These are phyloP conservation scores for Polydesmus complanatus DNA, from an alignment of 2,888 invertebrate species.

Conservation along the genomic window DNA sequence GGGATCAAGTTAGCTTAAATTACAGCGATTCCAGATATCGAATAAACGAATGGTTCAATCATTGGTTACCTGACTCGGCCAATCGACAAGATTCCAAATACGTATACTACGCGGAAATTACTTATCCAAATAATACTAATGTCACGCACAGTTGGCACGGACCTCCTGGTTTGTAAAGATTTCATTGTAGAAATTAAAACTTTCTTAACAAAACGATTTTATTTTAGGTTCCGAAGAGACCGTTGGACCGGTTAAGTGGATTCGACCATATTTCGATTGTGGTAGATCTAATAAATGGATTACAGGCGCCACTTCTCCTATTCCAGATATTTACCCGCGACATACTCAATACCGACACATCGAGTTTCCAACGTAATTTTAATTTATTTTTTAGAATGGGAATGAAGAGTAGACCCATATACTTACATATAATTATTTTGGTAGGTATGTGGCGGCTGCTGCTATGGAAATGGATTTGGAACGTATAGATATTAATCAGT, in stretches of 20 bases:
- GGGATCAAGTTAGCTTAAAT: constrained; percentile 63
- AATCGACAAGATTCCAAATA: constrained; percentile 75
- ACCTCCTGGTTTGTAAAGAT: constrained; percentile 46
- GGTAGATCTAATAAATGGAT: constrained; percentile 91
- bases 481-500: constrained; percentile 93
- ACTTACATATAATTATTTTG: constrained; percentile 16
- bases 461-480: constrained; percentile 94
- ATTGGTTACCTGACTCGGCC: constrained; percentile 80
- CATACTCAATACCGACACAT: constrained; percentile 85
- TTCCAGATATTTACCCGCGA: constrained; percentile 87
- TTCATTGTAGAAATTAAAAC: background rate
- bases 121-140: constrained; percentile 86
- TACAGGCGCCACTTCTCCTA: constrained; percentile 81
- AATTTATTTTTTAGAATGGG: background rate
- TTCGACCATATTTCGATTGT: constrained; percentile 91
- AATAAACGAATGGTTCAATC: constrained; percentile 84
- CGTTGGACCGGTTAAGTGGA: constrained; percentile 87
- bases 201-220: background rate
- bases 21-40: constrained; percentile 82
- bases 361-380: constrained; percentile 76
- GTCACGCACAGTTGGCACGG: constrained; percentile 94
- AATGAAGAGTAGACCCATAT: background rate
- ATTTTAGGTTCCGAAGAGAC: constrained; percentile 67
- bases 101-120: constrained; percentile 69
- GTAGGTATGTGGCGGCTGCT: constrained; percentile 74